phyloP scores from a whole-genome alignment of 37 sponge, comb jelly and placozoan species.

The Cliona cf. orientalis region DNA sequence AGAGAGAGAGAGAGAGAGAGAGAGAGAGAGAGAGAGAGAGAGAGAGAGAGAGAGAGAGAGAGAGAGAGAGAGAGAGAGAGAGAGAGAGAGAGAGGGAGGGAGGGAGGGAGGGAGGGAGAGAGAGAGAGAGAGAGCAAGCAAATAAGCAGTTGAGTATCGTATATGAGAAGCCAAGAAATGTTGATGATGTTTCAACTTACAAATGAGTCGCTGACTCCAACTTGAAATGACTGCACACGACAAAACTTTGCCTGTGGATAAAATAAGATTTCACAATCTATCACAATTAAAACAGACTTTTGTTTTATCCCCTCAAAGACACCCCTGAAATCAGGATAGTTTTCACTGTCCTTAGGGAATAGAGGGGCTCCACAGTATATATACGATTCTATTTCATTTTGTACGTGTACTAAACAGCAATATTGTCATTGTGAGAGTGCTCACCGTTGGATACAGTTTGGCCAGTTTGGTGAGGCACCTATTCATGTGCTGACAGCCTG shows the following conservation, averaged over 20 bases:
- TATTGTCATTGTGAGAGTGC: neutral
- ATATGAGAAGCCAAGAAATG: neutral
- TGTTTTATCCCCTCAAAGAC: no score
- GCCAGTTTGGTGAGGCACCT: conserved; percentile 58
- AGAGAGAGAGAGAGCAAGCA: neutral
- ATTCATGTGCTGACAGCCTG: conserved; percentile 52
- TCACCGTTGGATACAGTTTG: conserved; percentile 59
- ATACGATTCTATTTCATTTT: no score
- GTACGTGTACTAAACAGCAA: no score
- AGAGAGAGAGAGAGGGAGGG: neutral
- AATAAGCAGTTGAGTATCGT: neutral
- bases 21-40: neutral
- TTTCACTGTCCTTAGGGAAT: no score
- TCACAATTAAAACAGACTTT: no score
- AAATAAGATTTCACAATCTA: neutral
- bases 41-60: neutral
- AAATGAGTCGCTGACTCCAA: conserved; percentile 66
- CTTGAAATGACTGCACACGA: conserved; percentile 62
- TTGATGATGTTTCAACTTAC: no score
- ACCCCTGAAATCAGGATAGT: no score
- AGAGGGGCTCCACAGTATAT: no score
- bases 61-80: neutral
- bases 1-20: neutral
- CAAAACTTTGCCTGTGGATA: conserved; percentile 77
- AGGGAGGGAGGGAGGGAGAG: conserved; percentile 9